Evolutionary conservation across 1,140 invertebrate genomes (phyloP).

Genomic region (Caenorhabditis brenneri): DNA sequence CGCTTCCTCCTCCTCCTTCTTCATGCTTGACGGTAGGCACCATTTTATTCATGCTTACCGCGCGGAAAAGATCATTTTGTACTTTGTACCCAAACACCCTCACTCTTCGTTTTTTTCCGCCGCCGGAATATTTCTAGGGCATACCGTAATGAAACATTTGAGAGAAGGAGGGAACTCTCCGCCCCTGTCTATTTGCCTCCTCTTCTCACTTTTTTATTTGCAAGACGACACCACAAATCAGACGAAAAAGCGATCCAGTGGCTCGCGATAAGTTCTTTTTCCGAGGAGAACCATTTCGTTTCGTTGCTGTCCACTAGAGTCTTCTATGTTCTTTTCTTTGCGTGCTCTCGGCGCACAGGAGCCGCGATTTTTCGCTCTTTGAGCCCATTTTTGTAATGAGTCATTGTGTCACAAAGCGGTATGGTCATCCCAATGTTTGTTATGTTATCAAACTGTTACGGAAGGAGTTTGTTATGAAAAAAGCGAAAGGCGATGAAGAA

Average conservation of each 20-base stretch:
- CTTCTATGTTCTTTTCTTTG: neutral
- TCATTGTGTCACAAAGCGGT: neutral
- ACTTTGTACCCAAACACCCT: constrained; percentile 11
- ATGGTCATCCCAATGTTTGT: neutral
- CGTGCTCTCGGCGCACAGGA: neutral
- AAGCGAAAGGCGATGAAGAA: too few relatives aligned
- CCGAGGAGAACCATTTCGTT: constrained; percentile 2
- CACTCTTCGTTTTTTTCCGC: too few relatives aligned
- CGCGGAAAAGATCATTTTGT: constrained; percentile 28
- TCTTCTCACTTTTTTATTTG: constrained; percentile 33
- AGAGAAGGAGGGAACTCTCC: neutral
- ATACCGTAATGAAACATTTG: neutral
- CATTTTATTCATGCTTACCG: neutral
- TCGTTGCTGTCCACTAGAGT: constrained; percentile 19
- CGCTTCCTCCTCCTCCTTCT: neutral
- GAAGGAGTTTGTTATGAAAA: too few relatives aligned
- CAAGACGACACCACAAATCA: constrained; percentile 26
- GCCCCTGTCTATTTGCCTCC: neutral
- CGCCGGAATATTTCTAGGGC: neutral
- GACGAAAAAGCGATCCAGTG: neutral
- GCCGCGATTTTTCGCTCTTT: neutral
- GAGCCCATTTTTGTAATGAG: neutral
- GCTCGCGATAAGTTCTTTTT: constrained; percentile 18
- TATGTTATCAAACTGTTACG: neutral
- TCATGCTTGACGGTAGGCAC: neutral